Base-by-base conservation (phyloP, 2,888 invertebrate genomes). In the Mylabris sibirica region DNA sequence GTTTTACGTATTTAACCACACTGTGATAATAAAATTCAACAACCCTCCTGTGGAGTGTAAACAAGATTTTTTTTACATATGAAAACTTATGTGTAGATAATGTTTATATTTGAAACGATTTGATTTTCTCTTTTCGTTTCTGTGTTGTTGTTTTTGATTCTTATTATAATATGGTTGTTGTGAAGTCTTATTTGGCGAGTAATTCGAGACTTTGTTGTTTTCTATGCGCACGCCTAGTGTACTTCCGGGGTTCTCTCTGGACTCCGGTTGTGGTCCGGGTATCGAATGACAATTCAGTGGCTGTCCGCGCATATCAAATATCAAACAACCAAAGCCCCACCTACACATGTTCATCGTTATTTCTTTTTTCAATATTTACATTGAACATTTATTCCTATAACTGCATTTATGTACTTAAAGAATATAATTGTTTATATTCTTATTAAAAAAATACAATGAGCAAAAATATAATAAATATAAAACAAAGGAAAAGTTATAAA, bases 171-270 rank as follows among this genome's bases (percentile, higher is more conserved):
- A 53, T 20, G 12, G 57, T 24, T 57, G 57, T 57, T 57, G 57
- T 66, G 66, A 60, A 62, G 69, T 63, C 69, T 69, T 69, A 69
- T 69, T 69, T 69, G 66, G 65, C 67, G 70, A 67, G 70, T 70
- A 70, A 70, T 63, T 65, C 14, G 70, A 70, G 67, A 70, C 60
- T 67, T 64, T 70, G 65, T 70, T 73, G 73, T 70, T 57, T 57
- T 66, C 68, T 68, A 69, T 68, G 72, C 75, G 71, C 73, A 75
- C 75, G 73, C 73, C 71, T 72, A 72, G 69, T 73, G 75, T 68
- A 75, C 73, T 75, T 75, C 75, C 75, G 72, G 75, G 68, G 71
- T 66, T 63, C 67, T 67, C 69, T 66, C 68, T 66, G 60, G 64
- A 69, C 62, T 66, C 69, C 68, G 70, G 70, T 70, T 70, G 70